Conservation (phyloP, 2,797 vertebrate genomes). For the Vultur gryphus region DNA sequence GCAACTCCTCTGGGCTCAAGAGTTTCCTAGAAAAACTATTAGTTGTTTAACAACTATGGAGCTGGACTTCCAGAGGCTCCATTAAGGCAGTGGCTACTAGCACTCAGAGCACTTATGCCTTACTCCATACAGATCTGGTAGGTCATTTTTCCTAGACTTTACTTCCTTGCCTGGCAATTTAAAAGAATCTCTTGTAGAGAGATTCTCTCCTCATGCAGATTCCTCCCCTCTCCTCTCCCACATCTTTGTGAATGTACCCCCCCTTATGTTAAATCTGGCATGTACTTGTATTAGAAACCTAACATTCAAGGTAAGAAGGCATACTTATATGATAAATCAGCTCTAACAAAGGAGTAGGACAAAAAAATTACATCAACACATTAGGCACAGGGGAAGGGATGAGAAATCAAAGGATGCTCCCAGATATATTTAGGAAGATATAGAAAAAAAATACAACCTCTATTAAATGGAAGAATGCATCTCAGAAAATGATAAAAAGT, state of each 20-base stretch:
- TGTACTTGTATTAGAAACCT: background rate
- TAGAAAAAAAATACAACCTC: background rate
- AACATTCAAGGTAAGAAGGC: background rate
- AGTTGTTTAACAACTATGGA: background rate
- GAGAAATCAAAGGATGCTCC: background rate
- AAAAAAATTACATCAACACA: background rate
- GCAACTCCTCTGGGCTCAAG: background rate
- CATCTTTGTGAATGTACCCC: background rate
- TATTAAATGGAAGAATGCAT: slow-evolving; percentile 1
- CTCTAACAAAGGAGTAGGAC: background rate
- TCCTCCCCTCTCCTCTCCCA: background rate
- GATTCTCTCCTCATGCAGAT: background rate
- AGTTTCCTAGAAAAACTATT: background rate
- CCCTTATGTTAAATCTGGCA: background rate
- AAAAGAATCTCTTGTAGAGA: background rate
- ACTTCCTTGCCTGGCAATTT: background rate
- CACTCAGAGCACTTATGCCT: background rate
- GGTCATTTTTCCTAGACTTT: background rate
- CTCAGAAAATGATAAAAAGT: background rate
- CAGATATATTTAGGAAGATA: background rate
- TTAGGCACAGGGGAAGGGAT: background rate
- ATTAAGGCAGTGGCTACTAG: background rate
- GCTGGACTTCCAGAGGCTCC: background rate
- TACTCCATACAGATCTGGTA: background rate
- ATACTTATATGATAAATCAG: background rate